These are phyloP conservation scores for Hyposoter didymator DNA, from an alignment of 2,888 invertebrate genomes.

Conservation along the genomic window DNA sequence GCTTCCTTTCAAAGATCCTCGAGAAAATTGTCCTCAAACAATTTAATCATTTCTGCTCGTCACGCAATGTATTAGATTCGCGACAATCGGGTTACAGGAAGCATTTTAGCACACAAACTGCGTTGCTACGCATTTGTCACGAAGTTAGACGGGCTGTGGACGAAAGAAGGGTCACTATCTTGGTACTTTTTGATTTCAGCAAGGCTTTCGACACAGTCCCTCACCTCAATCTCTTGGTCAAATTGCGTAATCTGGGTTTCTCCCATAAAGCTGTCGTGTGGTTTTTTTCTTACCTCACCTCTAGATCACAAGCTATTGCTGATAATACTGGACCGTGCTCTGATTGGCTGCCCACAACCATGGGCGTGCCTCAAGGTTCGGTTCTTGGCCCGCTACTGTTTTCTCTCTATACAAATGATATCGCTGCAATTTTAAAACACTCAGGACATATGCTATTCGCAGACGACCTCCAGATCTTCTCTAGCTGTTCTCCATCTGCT, in stretches of 20 bases:
- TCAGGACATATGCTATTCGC: neutral
- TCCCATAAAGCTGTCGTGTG: neutral
- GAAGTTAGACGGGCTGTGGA: neutral
- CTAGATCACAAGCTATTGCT: neutral
- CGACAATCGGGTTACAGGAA: neutral
- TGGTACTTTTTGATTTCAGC: neutral
- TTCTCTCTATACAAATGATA: neutral
- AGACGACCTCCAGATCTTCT: neutral
- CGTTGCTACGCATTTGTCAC: neutral
- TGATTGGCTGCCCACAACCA: neutral
- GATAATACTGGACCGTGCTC: neutral
- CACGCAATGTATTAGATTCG: neutral
- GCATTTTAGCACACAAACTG: neutral
- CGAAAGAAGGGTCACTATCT: neutral
- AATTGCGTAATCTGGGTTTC: neutral
- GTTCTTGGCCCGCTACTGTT: neutral
- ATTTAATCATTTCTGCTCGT: neutral
- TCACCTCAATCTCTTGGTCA: neutral
- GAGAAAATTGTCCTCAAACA: neutral
- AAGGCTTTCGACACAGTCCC: slow-evolving; percentile 4
- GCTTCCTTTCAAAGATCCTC: neutral
- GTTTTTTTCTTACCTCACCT: neutral
- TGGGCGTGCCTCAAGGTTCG: neutral
- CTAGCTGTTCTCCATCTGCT: too few relatives aligned
- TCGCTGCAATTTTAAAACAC: neutral